Evolutionary conservation across 1,140 invertebrate genomes (phyloP).

Genomic region (Leucophenga varia): DNA sequence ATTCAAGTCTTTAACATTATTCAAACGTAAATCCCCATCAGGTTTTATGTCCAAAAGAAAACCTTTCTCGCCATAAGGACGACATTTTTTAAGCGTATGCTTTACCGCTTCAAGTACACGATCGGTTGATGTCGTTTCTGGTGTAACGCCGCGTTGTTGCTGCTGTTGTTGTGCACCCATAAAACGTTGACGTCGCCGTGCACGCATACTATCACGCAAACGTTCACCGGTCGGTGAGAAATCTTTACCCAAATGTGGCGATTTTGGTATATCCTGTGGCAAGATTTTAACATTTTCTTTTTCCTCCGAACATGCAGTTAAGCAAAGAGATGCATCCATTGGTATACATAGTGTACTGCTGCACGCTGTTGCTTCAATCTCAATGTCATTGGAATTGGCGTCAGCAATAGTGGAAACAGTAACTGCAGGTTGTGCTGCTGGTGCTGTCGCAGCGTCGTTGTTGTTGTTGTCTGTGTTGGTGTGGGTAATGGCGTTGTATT

Average conservation of each 20-base stretch:
- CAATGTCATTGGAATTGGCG: not conserved
- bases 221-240: conserved; percentile 53
- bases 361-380: not conserved
- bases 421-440: too few species aligned
- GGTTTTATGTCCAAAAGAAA: conserved; percentile 46
- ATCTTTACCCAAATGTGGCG: conserved; percentile 53
- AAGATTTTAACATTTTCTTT: conserved; percentile 33
- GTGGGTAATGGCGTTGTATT: not conserved
- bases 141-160: conserved; percentile 24
- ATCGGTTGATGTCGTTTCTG: conserved; percentile 42
- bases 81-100: conserved; percentile 37
- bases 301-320: conserved; percentile 9
- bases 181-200: conserved; percentile 42
- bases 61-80: conserved; percentile 48
- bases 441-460: conserved; percentile 1
- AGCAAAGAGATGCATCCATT: not conserved
- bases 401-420: not conserved
- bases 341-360: not conserved
- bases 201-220: conserved; percentile 48
- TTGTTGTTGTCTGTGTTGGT: not conserved
- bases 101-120: conserved; percentile 35
- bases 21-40: conserved; percentile 38
- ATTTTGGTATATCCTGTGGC: conserved; percentile 50
- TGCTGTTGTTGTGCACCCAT: conserved; percentile 33
- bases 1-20: conserved; percentile 50